Conservation (phyloP, 2,113 vertebrate genomes). For the Xerus inauris region DNA sequence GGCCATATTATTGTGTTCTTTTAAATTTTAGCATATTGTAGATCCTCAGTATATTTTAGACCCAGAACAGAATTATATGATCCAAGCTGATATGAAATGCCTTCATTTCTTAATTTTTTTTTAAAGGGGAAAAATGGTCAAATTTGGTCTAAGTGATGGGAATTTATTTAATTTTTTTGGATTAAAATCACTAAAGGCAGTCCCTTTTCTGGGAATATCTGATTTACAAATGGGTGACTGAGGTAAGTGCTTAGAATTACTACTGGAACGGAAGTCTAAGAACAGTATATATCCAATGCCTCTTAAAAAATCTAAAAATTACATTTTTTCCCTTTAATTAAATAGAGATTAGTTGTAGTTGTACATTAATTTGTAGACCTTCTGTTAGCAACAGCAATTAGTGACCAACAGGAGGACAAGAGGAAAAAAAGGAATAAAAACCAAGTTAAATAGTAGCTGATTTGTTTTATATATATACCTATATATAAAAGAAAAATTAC, state of each 20-base stretch:
- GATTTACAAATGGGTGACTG: not conserved
- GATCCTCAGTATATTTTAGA: slow-evolving; percentile 1
- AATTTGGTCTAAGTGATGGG: slow-evolving; percentile 30
- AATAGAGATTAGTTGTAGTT: not conserved
- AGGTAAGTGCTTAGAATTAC: not conserved
- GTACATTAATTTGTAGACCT: not conserved
- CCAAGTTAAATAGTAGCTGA: not conserved
- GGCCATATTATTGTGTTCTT: not conserved
- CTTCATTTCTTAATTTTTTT: slow-evolving; percentile 29
- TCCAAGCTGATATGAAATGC: not conserved
- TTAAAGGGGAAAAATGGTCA: not conserved
- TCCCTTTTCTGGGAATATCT: not conserved
- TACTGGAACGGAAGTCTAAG: not conserved
- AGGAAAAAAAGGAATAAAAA: slow-evolving; percentile 13
- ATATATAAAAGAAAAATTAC: not conserved
- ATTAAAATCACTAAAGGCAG: not conserved
- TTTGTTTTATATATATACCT: not conserved
- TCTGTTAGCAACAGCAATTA: not conserved
- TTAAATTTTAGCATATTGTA: slow-evolving; percentile 10
- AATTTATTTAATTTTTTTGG: slow-evolving; percentile 17
- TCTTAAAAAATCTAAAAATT: slow-evolving; percentile 15
- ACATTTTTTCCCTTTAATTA: slow-evolving; percentile 26
- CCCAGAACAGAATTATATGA: not conserved
- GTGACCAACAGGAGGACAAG: not conserved
- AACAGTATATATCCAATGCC: not conserved